These are phyloP conservation scores for Frieseomelitta varia DNA, from an alignment of 1,140 invertebrate species.

Conservation along the genomic window DNA sequence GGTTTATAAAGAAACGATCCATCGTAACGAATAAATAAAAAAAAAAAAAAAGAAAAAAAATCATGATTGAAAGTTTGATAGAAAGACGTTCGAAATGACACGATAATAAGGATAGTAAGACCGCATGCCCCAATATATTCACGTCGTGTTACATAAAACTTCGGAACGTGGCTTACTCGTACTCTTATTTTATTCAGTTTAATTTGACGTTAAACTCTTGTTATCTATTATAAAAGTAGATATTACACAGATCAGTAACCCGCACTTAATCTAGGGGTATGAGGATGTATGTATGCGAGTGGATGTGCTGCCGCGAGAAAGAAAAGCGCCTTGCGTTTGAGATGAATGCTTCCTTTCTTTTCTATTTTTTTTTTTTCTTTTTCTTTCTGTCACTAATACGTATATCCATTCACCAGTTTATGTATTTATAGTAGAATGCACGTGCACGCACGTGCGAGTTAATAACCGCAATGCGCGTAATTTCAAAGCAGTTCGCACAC, in stretches of 20 bases:
- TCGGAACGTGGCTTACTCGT: constrained; percentile 27
- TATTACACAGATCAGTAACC: constrained; percentile 43
- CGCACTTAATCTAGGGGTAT: constrained; percentile 39
- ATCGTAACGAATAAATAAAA: not conserved
- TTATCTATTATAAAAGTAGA: constrained; percentile 59
- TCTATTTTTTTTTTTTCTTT: not conserved
- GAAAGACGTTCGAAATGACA: not conserved
- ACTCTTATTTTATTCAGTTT: constrained; percentile 56
- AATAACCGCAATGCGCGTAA: constrained; percentile 11
- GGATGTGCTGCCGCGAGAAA: constrained; percentile 7
- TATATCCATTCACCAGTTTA: constrained; percentile 28
- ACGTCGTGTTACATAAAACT: constrained; percentile 32
- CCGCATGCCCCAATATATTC: constrained; percentile 25
- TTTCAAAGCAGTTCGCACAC: constrained; percentile 33
- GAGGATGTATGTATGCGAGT: constrained; percentile 35
- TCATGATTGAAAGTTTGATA: not conserved
- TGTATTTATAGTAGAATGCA: constrained; percentile 16
- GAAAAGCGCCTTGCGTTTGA: not conserved
- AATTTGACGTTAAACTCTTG: constrained; percentile 57
- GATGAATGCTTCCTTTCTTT: not conserved
- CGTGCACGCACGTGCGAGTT: constrained; percentile 4
- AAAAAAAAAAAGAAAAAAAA: no score
- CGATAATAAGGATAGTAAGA: constrained; percentile 36
- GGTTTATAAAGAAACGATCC: not conserved
- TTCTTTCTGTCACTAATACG: not conserved